Evolutionary conservation across 2,113 vertebrate species (phyloP), one percentile per base, ranked within the genome.

Genomic region (Sander vitreus): DNA sequence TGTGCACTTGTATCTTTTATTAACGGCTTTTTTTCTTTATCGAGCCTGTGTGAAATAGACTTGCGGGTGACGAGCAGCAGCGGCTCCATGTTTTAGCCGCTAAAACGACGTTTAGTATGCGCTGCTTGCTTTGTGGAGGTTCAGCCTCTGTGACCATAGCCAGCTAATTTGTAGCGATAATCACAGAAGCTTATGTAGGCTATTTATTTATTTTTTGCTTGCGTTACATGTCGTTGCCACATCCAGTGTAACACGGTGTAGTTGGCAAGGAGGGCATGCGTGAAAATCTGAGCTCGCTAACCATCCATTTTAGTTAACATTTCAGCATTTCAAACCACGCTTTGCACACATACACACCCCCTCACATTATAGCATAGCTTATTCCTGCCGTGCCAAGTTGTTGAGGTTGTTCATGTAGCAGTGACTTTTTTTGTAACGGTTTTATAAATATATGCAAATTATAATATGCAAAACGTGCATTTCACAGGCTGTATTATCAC

Each of bases 341-440:
- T 81, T 75, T 33, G 65, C 76, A 80, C 90, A 88, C 91, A 90
- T 57, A 36, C 76, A 91, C 77, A 43, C 66, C 67, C 92, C 86
- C 86, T 83, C 68, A 48, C 30, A 15, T 43, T 74, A 45, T n/a
- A 64, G 5, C 67, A 73, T 9, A 21, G 15, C 64, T 5, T 18
- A 18, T 43, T 50, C 51, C 21, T 27, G 54, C 51, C 18, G 45
- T 21, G 53, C 69, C 30, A 72, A 39, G 33, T 59, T 47, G 16
- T 48, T 18, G 15, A 6, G 53, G 45, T 47, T 76, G 59, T 14
- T 14, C 43, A 13, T 64, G 71, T 76, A 73, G 53, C 55, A 18
- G 27, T 36, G 43, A 39, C 68, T 27, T 48, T 19, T n/a, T 70
- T 6, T 21, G 36, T 43, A 59, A 14, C 2, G 15, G 16, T 64